Evolutionary conservation across 2,113 vertebrate genomes (phyloP).

Genomic region (Collichthys lucidus): DNA sequence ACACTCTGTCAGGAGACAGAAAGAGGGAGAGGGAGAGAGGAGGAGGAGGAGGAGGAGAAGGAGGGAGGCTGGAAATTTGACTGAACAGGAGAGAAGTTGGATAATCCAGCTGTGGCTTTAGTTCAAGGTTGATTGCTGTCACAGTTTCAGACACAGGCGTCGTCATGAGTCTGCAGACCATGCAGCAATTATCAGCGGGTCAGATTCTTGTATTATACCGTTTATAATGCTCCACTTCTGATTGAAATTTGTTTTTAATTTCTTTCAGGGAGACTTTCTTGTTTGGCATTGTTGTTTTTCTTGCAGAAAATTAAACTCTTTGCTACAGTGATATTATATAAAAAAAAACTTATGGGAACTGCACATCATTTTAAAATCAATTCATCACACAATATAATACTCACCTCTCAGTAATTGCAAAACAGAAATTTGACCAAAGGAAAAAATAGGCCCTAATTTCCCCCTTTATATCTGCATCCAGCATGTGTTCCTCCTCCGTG

Average conservation of each 20-base stretch:
- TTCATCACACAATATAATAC: not conserved
- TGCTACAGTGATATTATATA: not conserved
- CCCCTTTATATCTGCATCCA: not conserved
- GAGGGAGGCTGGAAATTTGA: slow-evolving; percentile 46
- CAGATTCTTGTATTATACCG: not conserved
- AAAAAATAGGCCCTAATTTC: slow-evolving; percentile 12
- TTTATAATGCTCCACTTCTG: not conserved
- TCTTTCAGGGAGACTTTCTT: not conserved
- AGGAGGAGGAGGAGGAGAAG: not conserved
- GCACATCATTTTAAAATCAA: not conserved
- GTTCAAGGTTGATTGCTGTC: slow-evolving; percentile 64
- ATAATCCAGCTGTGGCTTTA: slow-evolving; percentile 68
- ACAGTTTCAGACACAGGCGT: slow-evolving; percentile 7
- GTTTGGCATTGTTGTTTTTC: not conserved
- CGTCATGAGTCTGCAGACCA: not conserved
- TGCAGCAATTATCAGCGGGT: slow-evolving; percentile 11
- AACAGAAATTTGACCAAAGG: not conserved
- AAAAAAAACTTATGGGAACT: not conserved
- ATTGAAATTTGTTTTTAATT: not conserved
- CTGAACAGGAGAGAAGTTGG: slow-evolving; percentile 59
- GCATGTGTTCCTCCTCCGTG: slow-evolving; percentile 16
- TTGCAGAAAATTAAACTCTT: not conserved
- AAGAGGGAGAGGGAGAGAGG: not conserved
- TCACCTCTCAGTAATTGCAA: not conserved
- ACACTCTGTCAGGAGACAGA: slow-evolving; percentile 77